phyloP scores from a whole-genome alignment of 1,140 invertebrate species.

The Trichonephila inaurata region DNA sequence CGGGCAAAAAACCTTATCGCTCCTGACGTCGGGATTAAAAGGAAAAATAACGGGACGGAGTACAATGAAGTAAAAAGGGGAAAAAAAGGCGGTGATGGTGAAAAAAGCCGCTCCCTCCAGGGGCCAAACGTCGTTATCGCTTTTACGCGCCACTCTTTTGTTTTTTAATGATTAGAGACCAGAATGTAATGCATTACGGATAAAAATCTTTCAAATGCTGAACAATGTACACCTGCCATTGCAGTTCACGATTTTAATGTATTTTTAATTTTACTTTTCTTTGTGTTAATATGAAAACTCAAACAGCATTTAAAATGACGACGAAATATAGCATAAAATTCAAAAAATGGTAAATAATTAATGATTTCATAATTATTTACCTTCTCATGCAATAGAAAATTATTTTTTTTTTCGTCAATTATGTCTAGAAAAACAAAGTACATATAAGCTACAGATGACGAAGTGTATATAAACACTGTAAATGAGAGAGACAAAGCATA shows the following conservation, averaged over 20 bases:
- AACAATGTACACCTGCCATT: constrained; percentile 54
- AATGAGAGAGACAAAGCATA: too few relatives aligned
- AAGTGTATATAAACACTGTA: too few relatives aligned
- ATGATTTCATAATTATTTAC: too few relatives aligned
- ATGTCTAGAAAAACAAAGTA: too few relatives aligned
- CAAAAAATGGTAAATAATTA: too few relatives aligned
- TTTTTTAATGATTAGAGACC: constrained; percentile 76
- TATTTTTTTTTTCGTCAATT: too few relatives aligned
- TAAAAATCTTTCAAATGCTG: constrained; percentile 68
- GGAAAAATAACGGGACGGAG: constrained; percentile 48
- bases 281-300: too few relatives aligned
- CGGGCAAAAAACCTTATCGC: constrained; percentile 65
- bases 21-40: constrained; percentile 74
- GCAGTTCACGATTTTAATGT: constrained; percentile 8
- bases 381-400: too few relatives aligned
- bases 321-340: too few relatives aligned
- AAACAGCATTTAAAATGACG: too few relatives aligned
- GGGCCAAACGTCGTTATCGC: constrained; percentile 74
- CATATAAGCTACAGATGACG: too few relatives aligned
- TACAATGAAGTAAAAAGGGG: constrained; percentile 10
- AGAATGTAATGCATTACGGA: constrained; percentile 68
- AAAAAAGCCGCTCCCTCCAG: constrained; percentile 49
- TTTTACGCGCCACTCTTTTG: constrained; percentile 68
- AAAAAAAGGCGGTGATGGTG: constrained; percentile 21
- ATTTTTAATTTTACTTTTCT: background rate